phyloP scores from a whole-genome alignment of 2,888 invertebrate species.

The Drosophila rubida region DNA sequence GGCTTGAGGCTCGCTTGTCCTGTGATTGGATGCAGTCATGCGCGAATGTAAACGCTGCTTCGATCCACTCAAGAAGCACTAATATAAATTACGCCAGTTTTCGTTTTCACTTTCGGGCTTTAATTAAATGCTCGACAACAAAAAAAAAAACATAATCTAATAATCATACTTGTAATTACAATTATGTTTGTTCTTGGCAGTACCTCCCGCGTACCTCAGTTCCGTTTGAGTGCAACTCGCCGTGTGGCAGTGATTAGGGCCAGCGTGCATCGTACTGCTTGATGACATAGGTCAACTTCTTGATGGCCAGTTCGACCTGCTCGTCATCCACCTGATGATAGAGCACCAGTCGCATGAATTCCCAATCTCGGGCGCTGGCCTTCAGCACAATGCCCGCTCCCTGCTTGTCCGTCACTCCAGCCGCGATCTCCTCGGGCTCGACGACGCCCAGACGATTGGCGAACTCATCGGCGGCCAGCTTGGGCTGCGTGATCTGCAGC shows the following conservation, averaged over 20 bases:
- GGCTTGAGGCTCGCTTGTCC: conserved; percentile 13
- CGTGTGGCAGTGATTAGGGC: conserved; percentile 18
- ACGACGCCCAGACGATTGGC: conserved; percentile 86
- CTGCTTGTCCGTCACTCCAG: conserved; percentile 85
- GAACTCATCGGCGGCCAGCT: conserved; percentile 87
- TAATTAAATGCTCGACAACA: conserved; percentile 61
- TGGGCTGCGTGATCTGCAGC: conserved; percentile 86
- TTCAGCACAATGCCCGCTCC: conserved; percentile 86
- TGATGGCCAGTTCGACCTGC: conserved; percentile 88
- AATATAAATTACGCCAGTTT: conserved; percentile 57
- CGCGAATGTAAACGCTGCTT: conserved; percentile 69
- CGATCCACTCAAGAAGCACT: conserved; percentile 69
- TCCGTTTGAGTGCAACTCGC: background rate
- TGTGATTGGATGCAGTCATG: conserved; percentile 65
- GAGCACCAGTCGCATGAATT: conserved; percentile 89
- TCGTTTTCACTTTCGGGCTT: conserved; percentile 48
- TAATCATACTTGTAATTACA: conserved; percentile 19
- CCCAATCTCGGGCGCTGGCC: conserved; percentile 87
- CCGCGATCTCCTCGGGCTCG: conserved; percentile 85
- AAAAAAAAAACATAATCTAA: conserved; percentile 45
- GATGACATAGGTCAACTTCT: conserved; percentile 90
- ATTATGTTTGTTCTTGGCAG: conserved; percentile 39
- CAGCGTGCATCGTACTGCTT: conserved; percentile 86
- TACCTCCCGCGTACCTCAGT: background rate
- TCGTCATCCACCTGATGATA: conserved; percentile 90